Base-by-base conservation (phyloP, 2,888 invertebrate genomes). In the Coenonympha arcania region DNA sequence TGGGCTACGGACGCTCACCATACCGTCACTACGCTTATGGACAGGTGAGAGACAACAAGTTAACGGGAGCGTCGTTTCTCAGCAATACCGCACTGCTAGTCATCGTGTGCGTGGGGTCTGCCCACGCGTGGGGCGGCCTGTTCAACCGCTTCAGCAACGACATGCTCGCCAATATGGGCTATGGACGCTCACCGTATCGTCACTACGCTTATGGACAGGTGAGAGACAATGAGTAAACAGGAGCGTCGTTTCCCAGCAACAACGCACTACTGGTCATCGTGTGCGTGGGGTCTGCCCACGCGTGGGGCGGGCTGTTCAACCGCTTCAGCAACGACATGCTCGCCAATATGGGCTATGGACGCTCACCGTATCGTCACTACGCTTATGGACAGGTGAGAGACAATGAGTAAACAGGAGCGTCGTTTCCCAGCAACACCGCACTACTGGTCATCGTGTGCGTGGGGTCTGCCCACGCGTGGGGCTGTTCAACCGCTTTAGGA, bases 81-180 rank as follows among this genome's bases (percentile, higher is more conserved):
- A 83, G 81, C 48, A 61, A 64, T 62, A n/a, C n/a, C n/a, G n/a
- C n/a, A n/a, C n/a, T n/a, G n/a, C n/a, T n/a, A n/a, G n/a, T 81
- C 53, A 57, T 84, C 52, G 78, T 80, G 16, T 66, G 71, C 50
- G 59, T 78, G 42, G 75, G 74, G n/a, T 68, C 73, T 0, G 73
- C 76, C 45, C 84, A 90, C 57, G 92, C 91, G 30, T 94, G 93
- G 94, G 93, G 93, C 13, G 94, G 93, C 0, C 87, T 93, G 19
- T 94, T 94, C 84, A 94, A 94, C 78, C 89, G 94, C 59, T 94
- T 94, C 83, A 93, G 93, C 65, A 93, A 94, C 9, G 93, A 94
- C 71, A 92, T 93, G 91, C 81, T 94, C 36, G 90, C 92, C 51
- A 93, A 93, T 75, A 83, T 93, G 77, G 93, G 93, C 13, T 93